Base-by-base conservation (phyloP, 1,140 invertebrate genomes). In the Macrosteles quadrilineatus region DNA sequence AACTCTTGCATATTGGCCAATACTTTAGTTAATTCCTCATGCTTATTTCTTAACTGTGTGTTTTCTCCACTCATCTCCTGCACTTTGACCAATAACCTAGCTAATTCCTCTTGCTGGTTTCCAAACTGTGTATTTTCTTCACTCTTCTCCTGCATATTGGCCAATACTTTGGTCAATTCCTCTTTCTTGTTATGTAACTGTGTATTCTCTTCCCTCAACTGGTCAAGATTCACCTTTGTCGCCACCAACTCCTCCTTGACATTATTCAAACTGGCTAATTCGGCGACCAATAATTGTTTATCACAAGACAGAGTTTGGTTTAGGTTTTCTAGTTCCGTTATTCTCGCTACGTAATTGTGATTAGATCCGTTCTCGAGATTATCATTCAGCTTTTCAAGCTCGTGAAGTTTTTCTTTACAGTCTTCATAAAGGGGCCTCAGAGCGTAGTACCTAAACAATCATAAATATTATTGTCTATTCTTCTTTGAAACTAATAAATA, bases 301-400 rank as follows among this genome's bases (percentile, higher is more conserved):
- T 59, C 25, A 3, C 23, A 9, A 2, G 9, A 27, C 9, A 59
- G 25, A 2, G 12, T 9, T 14, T 59, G 4, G 25, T 59, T 59
- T 27, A n/a, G 2, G 12, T 27, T 59, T 59, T 59, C 55, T 59
- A 59, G 27, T 12, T 59, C 55, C 2, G 6, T 27, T 27, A 59
- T 59, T 23, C 23, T 59, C 9, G 21, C n/a, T 9, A 25, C 12
- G 27, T 59, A 14, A 87, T 84, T 70, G 87, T 85, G 74, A 91
- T 89, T 47, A 90, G 78, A 75, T 91, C 87, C 70, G 25, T 84
- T 83, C 74, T 91, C 88, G 71, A 91, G 79, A 74, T 88, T 85
- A 69, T 88, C 84, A 74, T 89, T 88, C 19, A 89, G 89, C 68
- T 85, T 71, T 67, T 71, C 68, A 53, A 73, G 43, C 19, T 66